Evolutionary conservation across 2,888 invertebrate genomes (phyloP), one percentile per base, ranked within the genome.

Genomic region (Melikaiella ostensackeni): DNA sequence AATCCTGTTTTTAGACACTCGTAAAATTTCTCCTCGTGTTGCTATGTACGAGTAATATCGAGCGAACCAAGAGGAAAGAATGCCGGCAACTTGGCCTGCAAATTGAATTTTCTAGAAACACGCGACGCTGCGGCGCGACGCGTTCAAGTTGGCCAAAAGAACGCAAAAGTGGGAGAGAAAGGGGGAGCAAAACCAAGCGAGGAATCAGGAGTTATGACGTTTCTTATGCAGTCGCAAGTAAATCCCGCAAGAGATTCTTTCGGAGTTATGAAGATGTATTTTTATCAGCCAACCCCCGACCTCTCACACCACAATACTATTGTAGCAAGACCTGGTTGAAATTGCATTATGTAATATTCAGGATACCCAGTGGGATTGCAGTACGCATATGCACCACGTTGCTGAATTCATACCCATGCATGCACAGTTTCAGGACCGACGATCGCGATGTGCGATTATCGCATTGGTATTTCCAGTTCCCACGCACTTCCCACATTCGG

Each of bases 291-390:
- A 74, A 75, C 78, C 77, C 59, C 76, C 74, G 70, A 73, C 75
- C 74, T 75, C 66, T 30, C 73, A 75, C 24, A 55, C 77, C 74
- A 55, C 75, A 55, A 78, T 75, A 76, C 66, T 79, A 74, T 78
- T 77, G 77, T 78, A 77, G 82, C 82, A 83, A 79, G 83, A 79
- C 84, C 84, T 85, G 83, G 84, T 88, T 86, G 85, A 88, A 88
- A 89, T 89, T 88, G 86, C 86, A 86, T 88, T 86, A 86, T 88
- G 87, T 87, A 88, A 89, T 89, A 89, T 89, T 88, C 88, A 88
- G 84, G 83, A 82, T 82, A 81, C 77, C 76, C 80, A 76, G 80
- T 76, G 78, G 79, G 78, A 75, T 63, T 75, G 78, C 79, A 77
- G 50, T n/a, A 70, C 70, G 70, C 70, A 70, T 70, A 70, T 70